These are phyloP conservation scores for Euwallacea fornicatus DNA, from an alignment of 1,140 invertebrate genomes.

Conservation along the genomic window DNA sequence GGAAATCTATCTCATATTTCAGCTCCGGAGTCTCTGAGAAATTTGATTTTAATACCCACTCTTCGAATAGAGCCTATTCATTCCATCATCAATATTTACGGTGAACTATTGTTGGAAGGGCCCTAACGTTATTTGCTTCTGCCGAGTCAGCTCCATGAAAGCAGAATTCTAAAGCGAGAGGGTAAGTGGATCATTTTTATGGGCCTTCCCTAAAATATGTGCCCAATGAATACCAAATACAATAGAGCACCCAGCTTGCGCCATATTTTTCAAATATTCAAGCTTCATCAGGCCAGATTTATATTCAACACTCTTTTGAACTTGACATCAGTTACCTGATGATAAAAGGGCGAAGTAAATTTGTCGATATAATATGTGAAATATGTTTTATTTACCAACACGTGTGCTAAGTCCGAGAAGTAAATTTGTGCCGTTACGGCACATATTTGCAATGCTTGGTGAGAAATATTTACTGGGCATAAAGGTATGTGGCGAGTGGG, in stretches of 20 bases:
- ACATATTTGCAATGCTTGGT: too few species aligned
- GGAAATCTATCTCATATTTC: too few species aligned
- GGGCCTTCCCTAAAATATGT: constrained; percentile 19
- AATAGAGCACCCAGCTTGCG: constrained; percentile 8
- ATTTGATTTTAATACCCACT: neutral
- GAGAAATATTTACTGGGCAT: too few species aligned
- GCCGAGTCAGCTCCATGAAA: constrained; percentile 14
- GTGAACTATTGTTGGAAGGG: constrained; percentile 14
- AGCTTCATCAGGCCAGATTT: neutral
- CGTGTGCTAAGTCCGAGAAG: too few species aligned
- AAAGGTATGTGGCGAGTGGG: too few species aligned
- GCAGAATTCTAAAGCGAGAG: constrained; percentile 18
- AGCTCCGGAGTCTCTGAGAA: too few species aligned
- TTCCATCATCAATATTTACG: constrained; percentile 13
- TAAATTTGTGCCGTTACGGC: too few species aligned
- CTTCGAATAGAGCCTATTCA: constrained; percentile 8
- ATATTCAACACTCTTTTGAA: neutral
- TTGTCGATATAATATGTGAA: too few species aligned
- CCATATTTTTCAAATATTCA: constrained; percentile 8
- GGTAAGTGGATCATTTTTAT: constrained; percentile 24
- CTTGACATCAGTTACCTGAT: too few species aligned
- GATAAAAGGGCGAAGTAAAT: too few species aligned
- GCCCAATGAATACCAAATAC: constrained; percentile 16
- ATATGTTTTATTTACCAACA: too few species aligned
- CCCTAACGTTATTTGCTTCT: constrained; percentile 21